phyloP scores from a whole-genome alignment of 2,888 invertebrate genomes.

The Anorthoa munda region DNA sequence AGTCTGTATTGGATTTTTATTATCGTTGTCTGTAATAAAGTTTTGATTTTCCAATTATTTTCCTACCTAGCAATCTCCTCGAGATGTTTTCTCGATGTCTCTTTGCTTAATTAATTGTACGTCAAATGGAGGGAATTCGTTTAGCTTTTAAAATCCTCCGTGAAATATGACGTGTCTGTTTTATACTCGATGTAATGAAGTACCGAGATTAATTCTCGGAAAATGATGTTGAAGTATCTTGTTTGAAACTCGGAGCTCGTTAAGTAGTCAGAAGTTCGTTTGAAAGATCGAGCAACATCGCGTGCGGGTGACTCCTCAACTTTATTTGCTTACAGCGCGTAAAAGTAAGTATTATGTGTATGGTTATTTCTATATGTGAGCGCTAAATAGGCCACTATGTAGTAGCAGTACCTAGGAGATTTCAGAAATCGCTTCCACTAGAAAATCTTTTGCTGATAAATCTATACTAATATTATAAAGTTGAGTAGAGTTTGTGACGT shows the following conservation, averaged over 20 bases:
- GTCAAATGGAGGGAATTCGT: constrained; percentile 36
- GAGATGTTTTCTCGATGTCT: constrained; percentile 22
- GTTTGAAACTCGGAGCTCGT: constrained; percentile 51
- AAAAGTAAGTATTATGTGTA: constrained; percentile 8
- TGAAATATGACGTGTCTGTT: constrained; percentile 48
- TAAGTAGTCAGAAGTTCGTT: constrained; percentile 60
- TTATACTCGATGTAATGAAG: constrained; percentile 56
- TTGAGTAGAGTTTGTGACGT: too few relatives aligned
- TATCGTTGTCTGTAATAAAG: constrained; percentile 44
- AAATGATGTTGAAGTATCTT: constrained; percentile 61
- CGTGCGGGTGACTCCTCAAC: constrained; percentile 42
- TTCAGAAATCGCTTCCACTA: neutral
- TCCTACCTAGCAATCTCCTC: constrained; percentile 15
- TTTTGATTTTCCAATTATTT: constrained; percentile 44
- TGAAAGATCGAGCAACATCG: constrained; percentile 47
- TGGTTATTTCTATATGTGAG: neutral
- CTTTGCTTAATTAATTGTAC: constrained; percentile 41
- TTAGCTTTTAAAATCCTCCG: constrained; percentile 35
- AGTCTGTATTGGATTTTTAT: constrained; percentile 59
- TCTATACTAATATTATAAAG: too few relatives aligned
- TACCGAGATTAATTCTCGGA: constrained; percentile 61
- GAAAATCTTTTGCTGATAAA: too few relatives aligned
- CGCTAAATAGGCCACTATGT: neutral
- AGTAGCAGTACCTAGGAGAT: neutral
- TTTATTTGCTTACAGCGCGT: constrained; percentile 20